Percentiles rank a stretch among this genome's conserved stretches.
phyloP scores from a whole-genome alignment of 2,113 vertebrate genomes.

The Notarius lentiginosus region DNA sequence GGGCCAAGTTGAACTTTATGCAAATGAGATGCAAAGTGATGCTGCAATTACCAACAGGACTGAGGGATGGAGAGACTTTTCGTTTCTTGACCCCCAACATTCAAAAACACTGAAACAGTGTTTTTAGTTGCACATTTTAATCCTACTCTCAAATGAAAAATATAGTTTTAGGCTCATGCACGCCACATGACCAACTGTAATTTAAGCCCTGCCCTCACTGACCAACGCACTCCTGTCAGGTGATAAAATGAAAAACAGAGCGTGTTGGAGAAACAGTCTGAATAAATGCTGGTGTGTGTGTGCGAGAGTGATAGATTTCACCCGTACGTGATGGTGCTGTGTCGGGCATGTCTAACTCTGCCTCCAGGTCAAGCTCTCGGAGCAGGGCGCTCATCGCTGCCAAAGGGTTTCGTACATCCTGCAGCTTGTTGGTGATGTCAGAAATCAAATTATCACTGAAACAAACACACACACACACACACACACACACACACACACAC shows the following conservation, averaged over 20 bases:
- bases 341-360: slow-evolving; percentile 75
- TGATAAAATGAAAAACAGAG: neutral
- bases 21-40: neutral
- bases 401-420: slow-evolving; percentile 83
- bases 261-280: neutral
- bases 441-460: slow-evolving; percentile 81
- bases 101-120: no score
- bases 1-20: neutral
- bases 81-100: neutral
- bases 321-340: slow-evolving; percentile 64
- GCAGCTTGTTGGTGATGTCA: slow-evolving; percentile 88
- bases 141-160: neutral
- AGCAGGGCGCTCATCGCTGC: slow-evolving; percentile 81
- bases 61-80: neutral
- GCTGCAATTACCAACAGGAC: no score
- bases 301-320: slow-evolving; percentile 32
- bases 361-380: slow-evolving; percentile 92
- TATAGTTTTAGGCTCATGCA: neutral
- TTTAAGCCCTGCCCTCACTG: neutral
- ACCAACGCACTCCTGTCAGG: neutral
- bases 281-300: neutral
- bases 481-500: neutral
- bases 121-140: neutral
- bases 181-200: neutral
- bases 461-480: no score